Base-by-base conservation (phyloP, 2,888 invertebrate genomes). In the Darwinula stevensoni region DNA sequence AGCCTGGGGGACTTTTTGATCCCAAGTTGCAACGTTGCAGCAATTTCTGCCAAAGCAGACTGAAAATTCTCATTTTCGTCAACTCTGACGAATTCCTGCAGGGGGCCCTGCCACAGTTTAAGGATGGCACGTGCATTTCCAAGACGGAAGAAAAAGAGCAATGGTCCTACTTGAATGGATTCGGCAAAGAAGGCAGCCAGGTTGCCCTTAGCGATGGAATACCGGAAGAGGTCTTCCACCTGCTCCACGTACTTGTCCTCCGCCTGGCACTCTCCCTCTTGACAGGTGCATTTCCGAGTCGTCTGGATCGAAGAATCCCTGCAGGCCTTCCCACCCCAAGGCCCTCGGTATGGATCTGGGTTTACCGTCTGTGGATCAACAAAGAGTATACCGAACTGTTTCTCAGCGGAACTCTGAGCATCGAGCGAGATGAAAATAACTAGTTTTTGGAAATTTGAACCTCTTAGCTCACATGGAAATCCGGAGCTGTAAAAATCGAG, bases 181-280 rank as follows among this genome's bases (percentile, higher is more conserved):
- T 97, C 94, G 1, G 76, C 80, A 47, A 91, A 73, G 49, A 91
- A 67, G 4, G 67, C 91, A 0, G 86, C 94, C 4, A 82, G 62
- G 33, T 62, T 62, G 14, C 67, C 67, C 35, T 66, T 64, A 0
- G 84, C 73, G 38, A 80, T 50, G 5, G 73, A 71, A 48, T 70
- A 71, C 36, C 62, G 61, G 40, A 88, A 61, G 4, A 71, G 59
- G 52, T 82, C 69, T 35, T 66, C 59, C 16, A 86, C 59, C 44
- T 84, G 74, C n/a, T 67, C 62, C 16, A 76, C 57, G 47, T 94
- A 94, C 42, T 65, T 64, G 29, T 69, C 65, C 3, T 66, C 58
- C 1, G 88, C 75, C 35, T 59, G 45, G 44, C 86, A 86, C 12
- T 44, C 36, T 18, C 60, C 58, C 0, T 49, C 52, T 1, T 45